phyloP scores from a whole-genome alignment of 2,888 invertebrate species.

The Ophonus ardosiacus region DNA sequence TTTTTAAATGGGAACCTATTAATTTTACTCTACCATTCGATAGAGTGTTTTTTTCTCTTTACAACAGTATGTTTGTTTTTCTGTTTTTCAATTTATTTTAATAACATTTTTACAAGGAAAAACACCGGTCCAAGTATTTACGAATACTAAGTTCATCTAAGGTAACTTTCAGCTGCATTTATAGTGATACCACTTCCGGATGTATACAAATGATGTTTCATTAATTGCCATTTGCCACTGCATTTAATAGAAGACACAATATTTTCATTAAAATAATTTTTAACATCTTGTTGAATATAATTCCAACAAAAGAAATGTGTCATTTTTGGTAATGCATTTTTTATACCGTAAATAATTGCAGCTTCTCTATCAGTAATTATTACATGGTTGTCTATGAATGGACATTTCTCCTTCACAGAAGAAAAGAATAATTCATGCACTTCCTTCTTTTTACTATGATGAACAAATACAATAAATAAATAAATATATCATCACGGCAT shows the following conservation, averaged over 20 bases:
- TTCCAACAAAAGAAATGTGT: too few species aligned
- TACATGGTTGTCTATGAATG: neutral
- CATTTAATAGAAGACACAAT: constrained; percentile 12
- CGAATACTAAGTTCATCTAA: too few species aligned
- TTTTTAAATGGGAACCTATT: too few species aligned
- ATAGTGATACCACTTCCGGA: constrained; percentile 54
- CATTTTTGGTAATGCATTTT: constrained; percentile 15
- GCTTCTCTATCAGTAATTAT: constrained; percentile 56
- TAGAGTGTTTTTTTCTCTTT: too few species aligned
- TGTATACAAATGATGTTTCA: constrained; percentile 19
- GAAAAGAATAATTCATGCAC: constrained; percentile 43
- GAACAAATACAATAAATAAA: too few species aligned
- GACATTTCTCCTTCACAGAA: constrained; percentile 38
- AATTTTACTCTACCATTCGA: too few species aligned
- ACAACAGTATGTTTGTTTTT: too few species aligned
- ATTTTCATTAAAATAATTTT: constrained; percentile 51
- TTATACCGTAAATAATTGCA: constrained; percentile 47
- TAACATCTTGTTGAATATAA: constrained; percentile 41
- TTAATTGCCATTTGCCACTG: constrained; percentile 32
- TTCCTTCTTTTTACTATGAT: constrained; percentile 35
- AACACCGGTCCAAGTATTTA: too few species aligned
- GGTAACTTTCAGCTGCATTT: constrained; percentile 54
- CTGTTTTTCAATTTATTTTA: too few species aligned
- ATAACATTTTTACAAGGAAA: too few species aligned
- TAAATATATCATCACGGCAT: too few species aligned